phyloP scores from a whole-genome alignment of 35 echinoderm and acorn worm genomes.

The Anneissia japonica region DNA sequence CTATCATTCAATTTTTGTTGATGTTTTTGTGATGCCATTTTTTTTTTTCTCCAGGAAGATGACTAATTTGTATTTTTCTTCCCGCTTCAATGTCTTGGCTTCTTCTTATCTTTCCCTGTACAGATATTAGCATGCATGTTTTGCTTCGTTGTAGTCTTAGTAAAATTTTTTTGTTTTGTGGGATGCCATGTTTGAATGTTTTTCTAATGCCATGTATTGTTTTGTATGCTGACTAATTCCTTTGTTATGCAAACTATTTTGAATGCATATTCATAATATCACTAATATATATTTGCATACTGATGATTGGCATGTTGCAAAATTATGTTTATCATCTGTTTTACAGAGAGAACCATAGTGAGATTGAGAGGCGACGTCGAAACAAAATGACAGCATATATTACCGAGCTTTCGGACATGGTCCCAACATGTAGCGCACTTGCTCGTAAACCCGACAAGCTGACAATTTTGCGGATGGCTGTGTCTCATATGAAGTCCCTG shows the following conservation, averaged over 20 bases:
- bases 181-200: not conserved
- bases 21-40: not conserved
- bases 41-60: not conserved
- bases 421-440: conserved; percentile 89
- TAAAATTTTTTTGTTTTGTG: not conserved
- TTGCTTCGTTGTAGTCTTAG: not conserved
- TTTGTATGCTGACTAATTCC: not conserved
- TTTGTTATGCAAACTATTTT: not conserved
- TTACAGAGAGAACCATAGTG: conserved; percentile 95
- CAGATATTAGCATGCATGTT: not conserved
- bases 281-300: not conserved
- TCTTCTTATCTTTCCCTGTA: not conserved
- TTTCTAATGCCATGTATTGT: not conserved
- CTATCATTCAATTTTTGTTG: not conserved
- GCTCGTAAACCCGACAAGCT: conserved; percentile 93
- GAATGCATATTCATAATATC: not conserved
- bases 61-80: too few species aligned
- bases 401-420: conserved; percentile 97
- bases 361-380: conserved; percentile 81
- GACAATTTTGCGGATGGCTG: conserved; percentile 92
- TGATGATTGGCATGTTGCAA: too few species aligned
- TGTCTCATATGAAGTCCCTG: conserved; percentile 97
- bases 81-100: not conserved
- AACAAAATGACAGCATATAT: conserved; percentile 99
- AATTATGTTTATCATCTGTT: too few species aligned